Percentiles rank a stretch among this genome's conserved stretches.
Conservation (phyloP, 2,113 vertebrate species). For the Notothenia coriiceps region DNA sequence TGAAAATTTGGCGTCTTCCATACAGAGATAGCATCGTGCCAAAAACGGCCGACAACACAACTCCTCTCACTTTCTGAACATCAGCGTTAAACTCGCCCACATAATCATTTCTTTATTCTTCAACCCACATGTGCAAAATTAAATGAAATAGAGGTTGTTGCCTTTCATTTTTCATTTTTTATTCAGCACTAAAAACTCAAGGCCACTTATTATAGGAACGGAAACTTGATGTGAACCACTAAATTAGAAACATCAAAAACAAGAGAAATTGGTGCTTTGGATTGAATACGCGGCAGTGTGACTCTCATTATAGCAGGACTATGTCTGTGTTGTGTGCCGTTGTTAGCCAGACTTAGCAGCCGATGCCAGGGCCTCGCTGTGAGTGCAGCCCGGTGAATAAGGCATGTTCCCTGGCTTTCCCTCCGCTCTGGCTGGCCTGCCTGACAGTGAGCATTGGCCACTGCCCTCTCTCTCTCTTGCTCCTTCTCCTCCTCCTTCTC, state of each 20-base stretch:
- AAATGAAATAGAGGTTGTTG: constrained; percentile 37
- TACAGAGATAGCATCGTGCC: constrained; percentile 79
- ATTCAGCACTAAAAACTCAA: constrained; percentile 23
- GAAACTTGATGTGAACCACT: not conserved
- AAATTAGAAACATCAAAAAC: constrained; percentile 23
- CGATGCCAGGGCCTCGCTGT: constrained; percentile 74
- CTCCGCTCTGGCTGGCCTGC: constrained; percentile 61
- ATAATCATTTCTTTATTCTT: constrained; percentile 58
- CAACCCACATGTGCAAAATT: constrained; percentile 60
- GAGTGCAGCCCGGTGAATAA: constrained; percentile 74
- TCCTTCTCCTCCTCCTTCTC: constrained; percentile 59
- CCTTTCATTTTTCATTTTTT: constrained; percentile 33
- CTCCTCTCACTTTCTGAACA: constrained; percentile 73
- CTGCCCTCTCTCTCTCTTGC: constrained; percentile 53
- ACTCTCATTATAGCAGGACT: constrained; percentile 43
- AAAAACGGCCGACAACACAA: constrained; percentile 81
- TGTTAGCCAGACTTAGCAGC: constrained; percentile 61
- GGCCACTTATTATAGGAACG: not conserved
- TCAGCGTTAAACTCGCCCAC: constrained; percentile 64
- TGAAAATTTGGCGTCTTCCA: constrained; percentile 84
- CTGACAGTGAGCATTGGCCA: constrained; percentile 60
- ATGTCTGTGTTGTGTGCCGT: constrained; percentile 47
- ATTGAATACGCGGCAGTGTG: constrained; percentile 34
- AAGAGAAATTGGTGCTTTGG: constrained; percentile 13
- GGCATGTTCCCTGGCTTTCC: constrained; percentile 69